Percentiles rank a stretch among this genome's conserved stretches.
Conservation (phyloP, 2,888 invertebrate genomes). For the Allophyes oxyacanthae region DNA sequence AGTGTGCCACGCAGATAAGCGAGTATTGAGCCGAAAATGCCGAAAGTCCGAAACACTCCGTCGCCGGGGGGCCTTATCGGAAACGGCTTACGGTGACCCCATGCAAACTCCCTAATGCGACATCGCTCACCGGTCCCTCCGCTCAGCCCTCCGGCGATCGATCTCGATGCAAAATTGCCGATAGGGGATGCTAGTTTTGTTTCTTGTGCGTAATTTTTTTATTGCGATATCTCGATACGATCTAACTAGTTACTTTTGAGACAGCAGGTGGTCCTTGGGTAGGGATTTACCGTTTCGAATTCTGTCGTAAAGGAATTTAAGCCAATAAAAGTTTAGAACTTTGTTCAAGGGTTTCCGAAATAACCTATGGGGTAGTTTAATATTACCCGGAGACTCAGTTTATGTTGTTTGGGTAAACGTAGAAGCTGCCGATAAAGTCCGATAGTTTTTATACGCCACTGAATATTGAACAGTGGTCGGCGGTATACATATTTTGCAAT, state of each 20-base stretch:
- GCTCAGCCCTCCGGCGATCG: constrained; percentile 77
- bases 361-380: not conserved
- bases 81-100: constrained; percentile 89
- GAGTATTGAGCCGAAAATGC: constrained; percentile 74
- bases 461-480: constrained; percentile 77
- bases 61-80: constrained; percentile 86
- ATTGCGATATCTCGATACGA: constrained; percentile 70
- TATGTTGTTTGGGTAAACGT: constrained; percentile 54
- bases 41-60: constrained; percentile 67
- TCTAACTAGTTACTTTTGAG: constrained; percentile 48
- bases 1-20: constrained; percentile 86
- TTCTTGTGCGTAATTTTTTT: constrained; percentile 80
- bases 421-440: constrained; percentile 75
- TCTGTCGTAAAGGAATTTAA: not conserved
- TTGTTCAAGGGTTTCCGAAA: not conserved
- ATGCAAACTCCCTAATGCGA: constrained; percentile 87
- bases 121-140: constrained; percentile 77
- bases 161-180: constrained; percentile 86
- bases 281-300: constrained; percentile 3
- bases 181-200: constrained; percentile 79
- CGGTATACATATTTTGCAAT: constrained; percentile 70
- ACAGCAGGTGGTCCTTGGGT: constrained; percentile 52
- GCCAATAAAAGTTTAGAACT: not conserved
- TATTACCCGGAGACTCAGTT: no score
- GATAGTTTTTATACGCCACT: constrained; percentile 79